A percentile compares a stretch with the other conserved stretches of the same genome.
phyloP scores from a whole-genome alignment of 2,797 vertebrate genomes.

The Sardinella longiceps region DNA sequence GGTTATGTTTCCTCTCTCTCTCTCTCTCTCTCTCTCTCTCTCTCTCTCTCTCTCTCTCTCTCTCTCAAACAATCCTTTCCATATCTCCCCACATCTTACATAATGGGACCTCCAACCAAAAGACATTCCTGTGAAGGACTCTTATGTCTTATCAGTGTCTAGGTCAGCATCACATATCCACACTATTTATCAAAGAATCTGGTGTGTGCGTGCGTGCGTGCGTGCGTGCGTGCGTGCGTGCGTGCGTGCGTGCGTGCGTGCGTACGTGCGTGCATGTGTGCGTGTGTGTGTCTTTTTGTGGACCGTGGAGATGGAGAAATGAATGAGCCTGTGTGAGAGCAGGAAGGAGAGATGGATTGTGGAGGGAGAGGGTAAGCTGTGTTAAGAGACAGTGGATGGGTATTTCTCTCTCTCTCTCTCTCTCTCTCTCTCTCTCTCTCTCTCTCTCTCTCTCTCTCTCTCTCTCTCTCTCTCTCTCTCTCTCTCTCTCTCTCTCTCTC shows the following conservation, averaged over 20 bases:
- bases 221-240: background rate
- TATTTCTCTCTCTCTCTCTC: conserved; percentile 42
- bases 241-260: too few relatives aligned
- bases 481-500: conserved; percentile 29
- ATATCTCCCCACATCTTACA: conserved; percentile 30
- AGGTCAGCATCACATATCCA: background rate
- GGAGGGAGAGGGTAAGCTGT: conserved; percentile 36
- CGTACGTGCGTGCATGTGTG: too few relatives aligned
- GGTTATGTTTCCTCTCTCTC: background rate
- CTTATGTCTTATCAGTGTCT: background rate
- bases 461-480: conserved; percentile 36
- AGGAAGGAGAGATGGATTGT: background rate
- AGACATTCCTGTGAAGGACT: background rate
- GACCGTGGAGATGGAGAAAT: background rate
- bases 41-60: background rate
- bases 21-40: background rate
- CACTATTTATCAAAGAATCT: conserved; percentile 46
- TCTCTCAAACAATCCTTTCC: conserved; percentile 1
- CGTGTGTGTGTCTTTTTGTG: background rate
- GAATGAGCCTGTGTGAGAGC: background rate
- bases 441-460: conserved; percentile 45
- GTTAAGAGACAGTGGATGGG: conserved; percentile 40
- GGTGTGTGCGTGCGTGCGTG: too few relatives aligned
- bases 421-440: background rate
- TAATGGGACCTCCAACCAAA: background rate